Percentiles rank a stretch among this genome's conserved stretches.
Conservation (phyloP, 2,113 vertebrate genomes). For the Camelus dromedarius region DNA sequence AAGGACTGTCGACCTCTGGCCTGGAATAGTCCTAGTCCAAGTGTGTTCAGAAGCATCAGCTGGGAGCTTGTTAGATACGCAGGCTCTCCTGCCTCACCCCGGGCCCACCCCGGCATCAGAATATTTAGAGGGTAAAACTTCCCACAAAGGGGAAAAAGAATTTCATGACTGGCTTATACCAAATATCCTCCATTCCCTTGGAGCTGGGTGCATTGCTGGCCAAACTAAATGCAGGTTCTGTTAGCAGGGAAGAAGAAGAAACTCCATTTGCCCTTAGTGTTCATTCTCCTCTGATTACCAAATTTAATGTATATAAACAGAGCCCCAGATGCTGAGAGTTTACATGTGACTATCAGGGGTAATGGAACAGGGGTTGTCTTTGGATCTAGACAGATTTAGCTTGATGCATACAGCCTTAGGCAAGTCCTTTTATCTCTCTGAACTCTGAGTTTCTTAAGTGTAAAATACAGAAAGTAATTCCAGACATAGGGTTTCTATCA, state of each 20-base stretch:
- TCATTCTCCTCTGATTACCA: neutral
- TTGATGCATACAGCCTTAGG: neutral
- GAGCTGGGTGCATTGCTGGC: neutral
- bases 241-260: neutral
- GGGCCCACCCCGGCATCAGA: neutral
- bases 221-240: neutral
- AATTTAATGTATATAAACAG: neutral
- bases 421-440: neutral
- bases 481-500: neutral
- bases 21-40: neutral
- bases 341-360: too few relatives aligned
- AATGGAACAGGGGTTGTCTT: too few relatives aligned
- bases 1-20: neutral
- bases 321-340: neutral
- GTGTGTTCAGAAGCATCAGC: neutral
- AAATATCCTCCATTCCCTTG: neutral
- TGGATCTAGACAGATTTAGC: too few relatives aligned
- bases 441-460: neutral
- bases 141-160: neutral
- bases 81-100: neutral
- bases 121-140: neutral
- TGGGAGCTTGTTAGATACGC: neutral
- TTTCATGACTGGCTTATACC: neutral
- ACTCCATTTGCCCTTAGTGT: too few relatives aligned
- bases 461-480: neutral